phyloP scores from a whole-genome alignment of 2,113 vertebrate genomes.

The Macrotis lagotis region DNA sequence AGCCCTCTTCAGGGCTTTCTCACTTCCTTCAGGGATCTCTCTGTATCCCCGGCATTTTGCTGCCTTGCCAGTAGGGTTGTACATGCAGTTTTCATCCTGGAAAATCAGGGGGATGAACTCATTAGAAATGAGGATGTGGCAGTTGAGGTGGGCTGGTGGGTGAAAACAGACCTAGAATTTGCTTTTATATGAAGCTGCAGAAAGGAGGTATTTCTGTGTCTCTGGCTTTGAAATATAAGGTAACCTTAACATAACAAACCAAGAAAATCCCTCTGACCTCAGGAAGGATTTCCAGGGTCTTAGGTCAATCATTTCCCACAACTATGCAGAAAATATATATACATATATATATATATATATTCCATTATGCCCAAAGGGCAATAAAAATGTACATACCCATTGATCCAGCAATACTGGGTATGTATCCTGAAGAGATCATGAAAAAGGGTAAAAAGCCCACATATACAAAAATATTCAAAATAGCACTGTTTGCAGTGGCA shows the following conservation, averaged over 20 bases:
- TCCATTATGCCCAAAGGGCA: too few relatives aligned
- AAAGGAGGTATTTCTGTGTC: background rate
- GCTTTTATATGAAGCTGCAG: conserved; percentile 4
- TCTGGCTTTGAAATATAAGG: background rate
- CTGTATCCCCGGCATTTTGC: conserved; percentile 89
- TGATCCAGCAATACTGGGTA: too few relatives aligned
- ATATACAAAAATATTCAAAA: too few relatives aligned
- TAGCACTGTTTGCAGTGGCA: too few relatives aligned
- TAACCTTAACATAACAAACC: background rate
- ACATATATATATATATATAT: too few relatives aligned
- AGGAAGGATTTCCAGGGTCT: background rate
- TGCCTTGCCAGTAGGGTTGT: conserved; percentile 87
- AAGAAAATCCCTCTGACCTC: background rate
- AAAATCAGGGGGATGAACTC: background rate
- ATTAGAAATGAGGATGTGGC: accelerated
- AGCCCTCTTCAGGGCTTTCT: conserved; percentile 89
- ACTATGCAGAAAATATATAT: too few relatives aligned
- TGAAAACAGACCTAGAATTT: background rate
- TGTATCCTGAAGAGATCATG: too few relatives aligned
- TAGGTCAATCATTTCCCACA: background rate
- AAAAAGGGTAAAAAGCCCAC: too few relatives aligned
- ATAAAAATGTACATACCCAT: too few relatives aligned
- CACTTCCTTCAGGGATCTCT: conserved; percentile 87
- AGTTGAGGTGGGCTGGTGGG: background rate
- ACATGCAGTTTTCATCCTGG: conserved; percentile 91